A percentile compares a stretch with the other conserved stretches of the same genome.
Evolutionary conservation across 2,797 vertebrate genomes (phyloP).

Genomic region (Monodelphis domestica): DNA sequence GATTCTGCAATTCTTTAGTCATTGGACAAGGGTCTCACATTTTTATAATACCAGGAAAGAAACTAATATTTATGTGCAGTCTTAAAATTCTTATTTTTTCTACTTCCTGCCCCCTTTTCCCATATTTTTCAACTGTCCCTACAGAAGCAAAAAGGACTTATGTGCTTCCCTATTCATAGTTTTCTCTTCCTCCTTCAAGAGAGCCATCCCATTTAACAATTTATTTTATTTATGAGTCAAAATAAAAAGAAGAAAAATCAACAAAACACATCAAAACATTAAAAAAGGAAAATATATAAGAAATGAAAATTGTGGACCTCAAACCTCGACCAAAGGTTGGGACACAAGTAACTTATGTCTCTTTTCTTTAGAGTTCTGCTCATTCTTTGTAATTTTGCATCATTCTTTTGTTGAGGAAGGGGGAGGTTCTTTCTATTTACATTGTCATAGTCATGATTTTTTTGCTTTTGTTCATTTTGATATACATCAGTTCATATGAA

Average conservation of each 20-base stretch:
- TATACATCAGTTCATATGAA: background rate
- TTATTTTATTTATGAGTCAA: too few relatives aligned
- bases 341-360: background rate
- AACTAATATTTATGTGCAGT: background rate
- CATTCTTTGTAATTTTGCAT: background rate
- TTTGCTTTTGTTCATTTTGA: background rate
- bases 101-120: background rate
- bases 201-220: too few relatives aligned
- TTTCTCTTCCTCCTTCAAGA: background rate
- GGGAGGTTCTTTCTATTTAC: background rate
- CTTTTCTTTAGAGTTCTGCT: background rate
- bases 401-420: background rate
- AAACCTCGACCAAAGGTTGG: background rate
- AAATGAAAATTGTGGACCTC: background rate
- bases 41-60: background rate
- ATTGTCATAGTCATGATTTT: background rate
- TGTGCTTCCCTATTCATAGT: background rate
- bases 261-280: background rate
- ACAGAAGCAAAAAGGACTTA: background rate
- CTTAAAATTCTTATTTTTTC: background rate
- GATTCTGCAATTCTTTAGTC: background rate
- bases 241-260: background rate
- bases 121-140: background rate
- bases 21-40: background rate
- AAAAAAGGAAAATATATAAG: too few relatives aligned